Percentiles rank a stretch among this genome's conserved stretches.
phyloP scores from a whole-genome alignment of 37 sponge, comb jelly and placozoan genomes.

The Chondrilla cf. caribensis region DNA sequence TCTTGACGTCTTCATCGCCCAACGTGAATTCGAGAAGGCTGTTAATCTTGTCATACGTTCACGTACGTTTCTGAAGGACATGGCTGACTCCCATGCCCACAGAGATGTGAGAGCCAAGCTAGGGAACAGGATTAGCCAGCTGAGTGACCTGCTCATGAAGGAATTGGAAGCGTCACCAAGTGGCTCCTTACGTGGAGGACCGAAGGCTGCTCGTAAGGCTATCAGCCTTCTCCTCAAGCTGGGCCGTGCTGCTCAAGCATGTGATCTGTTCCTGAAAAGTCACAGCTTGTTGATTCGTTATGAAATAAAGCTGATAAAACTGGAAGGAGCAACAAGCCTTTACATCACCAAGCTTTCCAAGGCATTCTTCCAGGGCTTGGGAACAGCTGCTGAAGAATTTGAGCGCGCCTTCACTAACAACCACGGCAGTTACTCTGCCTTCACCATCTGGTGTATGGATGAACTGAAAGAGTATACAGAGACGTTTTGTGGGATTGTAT shows the following conservation, averaged over 20 bases:
- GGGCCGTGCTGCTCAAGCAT: slow-evolving; percentile 82
- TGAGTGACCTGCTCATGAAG: slow-evolving; percentile 73
- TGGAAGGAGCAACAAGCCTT: slow-evolving; percentile 82
- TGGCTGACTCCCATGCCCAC: slow-evolving; percentile 57
- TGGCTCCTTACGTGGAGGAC: slow-evolving; percentile 78
- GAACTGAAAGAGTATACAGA: slow-evolving; percentile 62
- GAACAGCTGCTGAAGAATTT: slow-evolving; percentile 77
- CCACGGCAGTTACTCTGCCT: slow-evolving; percentile 76
- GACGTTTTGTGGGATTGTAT: slow-evolving; percentile 48
- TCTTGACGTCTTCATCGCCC: slow-evolving; percentile 95
- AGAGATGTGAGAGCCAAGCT: slow-evolving; percentile 67
- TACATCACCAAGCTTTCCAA: slow-evolving; percentile 78
- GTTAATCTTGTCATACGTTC: slow-evolving; percentile 55
- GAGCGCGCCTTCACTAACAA: slow-evolving; percentile 66
- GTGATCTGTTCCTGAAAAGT: slow-evolving; percentile 84
- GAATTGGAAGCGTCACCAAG: slow-evolving; percentile 80
- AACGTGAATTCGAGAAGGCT: slow-evolving; percentile 95
- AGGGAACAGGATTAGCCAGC: slow-evolving; percentile 58
- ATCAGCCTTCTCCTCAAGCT: slow-evolving; percentile 67
- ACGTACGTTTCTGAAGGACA: slow-evolving; percentile 56
- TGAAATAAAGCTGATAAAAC: slow-evolving; percentile 67
- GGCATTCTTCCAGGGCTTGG: slow-evolving; percentile 73
- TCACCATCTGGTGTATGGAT: slow-evolving; percentile 84
- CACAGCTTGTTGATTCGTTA: slow-evolving; percentile 58
- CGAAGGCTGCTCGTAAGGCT: slow-evolving; percentile 78